Evolutionary conservation across 2,888 invertebrate genomes (phyloP).

Genomic region (Eristalis intricaria): DNA sequence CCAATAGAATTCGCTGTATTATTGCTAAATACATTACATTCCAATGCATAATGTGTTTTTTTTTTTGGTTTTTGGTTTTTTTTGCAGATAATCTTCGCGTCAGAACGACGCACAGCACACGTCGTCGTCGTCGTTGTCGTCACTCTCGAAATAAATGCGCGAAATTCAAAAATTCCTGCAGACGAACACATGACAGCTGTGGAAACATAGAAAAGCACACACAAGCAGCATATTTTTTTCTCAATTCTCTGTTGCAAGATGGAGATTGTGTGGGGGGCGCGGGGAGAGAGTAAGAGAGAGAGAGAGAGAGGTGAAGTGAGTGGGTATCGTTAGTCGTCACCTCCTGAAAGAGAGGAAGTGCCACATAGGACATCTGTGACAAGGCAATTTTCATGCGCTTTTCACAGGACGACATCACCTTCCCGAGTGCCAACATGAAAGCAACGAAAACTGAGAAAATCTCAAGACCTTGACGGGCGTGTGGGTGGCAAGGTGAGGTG

Average conservation of each 20-base stretch:
- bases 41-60: constrained; percentile 41
- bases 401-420: neutral
- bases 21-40: constrained; percentile 42
- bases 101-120: constrained; percentile 3
- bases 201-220: neutral
- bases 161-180: constrained; percentile 23
- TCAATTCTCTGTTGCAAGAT: neutral
- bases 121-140: neutral
- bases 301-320: neutral
- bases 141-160: constrained; percentile 48
- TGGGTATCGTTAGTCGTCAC: neutral
- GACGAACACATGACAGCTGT: constrained; percentile 14
- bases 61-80: neutral
- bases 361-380: neutral
- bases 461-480: neutral
- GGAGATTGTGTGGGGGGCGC: too few relatives aligned
- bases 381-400: neutral
- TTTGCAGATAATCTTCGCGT: constrained; percentile 1
- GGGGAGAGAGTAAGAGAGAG: too few relatives aligned
- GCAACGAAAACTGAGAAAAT: neutral
- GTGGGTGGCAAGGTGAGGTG: too few relatives aligned
- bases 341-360: neutral
- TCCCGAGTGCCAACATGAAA: neutral
- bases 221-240: neutral
- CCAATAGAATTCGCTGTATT: neutral